Base-by-base conservation (phyloP, 2,888 invertebrate genomes). In the Anthrax anthrax region DNA sequence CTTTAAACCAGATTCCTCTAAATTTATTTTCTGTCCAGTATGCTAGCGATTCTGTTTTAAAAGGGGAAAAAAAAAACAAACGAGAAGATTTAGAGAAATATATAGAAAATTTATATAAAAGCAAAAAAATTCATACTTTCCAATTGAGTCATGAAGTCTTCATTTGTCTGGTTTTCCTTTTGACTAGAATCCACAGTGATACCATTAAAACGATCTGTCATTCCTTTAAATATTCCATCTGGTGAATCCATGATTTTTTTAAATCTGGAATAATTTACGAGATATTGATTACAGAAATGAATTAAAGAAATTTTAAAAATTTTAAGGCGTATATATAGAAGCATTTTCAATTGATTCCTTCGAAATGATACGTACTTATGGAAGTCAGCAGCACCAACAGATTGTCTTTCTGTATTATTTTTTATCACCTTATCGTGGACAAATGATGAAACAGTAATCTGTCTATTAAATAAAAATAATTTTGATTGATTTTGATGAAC, bases 1-100 rank as follows among this genome's bases (percentile, higher is more conserved):
- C 79, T 61, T 78, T 78, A 61, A 90, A 88, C 90, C 90, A 91
- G 55, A 88, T 77, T 23, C 82, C 80, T 47, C 84, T 72, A 55
- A 73, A 77, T 13, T 76, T 74, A 44, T 75, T 72, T 38, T 71
- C 65, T 39, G 58, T 67, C 89, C 89, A 90, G 55, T 70, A 68
- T 37, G 70, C 65, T 32, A 88, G 60, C 0, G 88, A 87, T 55
- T 74, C 88, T 89, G 61, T 40, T 73, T 19, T 37, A 18, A 41
- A 43, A 23, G 6, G 18, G 37, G 39, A 29, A 68, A 69, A 56
- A 69, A 63, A 50, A 62, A 70, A 47, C 59, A 62, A 53, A 70
- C 12, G 23, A 42, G 10, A 14, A 14, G 4, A 42, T 13, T 16
- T 37, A 10, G 3, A 38, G 18, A 16, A n/a, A 43, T 23, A n/a